These are phyloP conservation scores for Cryptotermes secundus DNA, from an alignment of 1,140 invertebrate genomes.

Conservation along the genomic window DNA sequence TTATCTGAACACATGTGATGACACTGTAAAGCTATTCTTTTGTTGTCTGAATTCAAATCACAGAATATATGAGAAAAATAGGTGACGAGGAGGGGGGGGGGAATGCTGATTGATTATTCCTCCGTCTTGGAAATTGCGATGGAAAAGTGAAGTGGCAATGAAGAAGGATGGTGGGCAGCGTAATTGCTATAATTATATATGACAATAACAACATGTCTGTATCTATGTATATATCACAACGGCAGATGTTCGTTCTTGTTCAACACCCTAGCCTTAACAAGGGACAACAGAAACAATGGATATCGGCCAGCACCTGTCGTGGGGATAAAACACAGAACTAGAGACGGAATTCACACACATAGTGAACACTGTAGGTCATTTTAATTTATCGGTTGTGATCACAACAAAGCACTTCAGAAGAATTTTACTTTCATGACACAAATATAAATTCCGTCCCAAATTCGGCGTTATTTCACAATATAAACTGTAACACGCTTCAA, in stretches of 20 bases:
- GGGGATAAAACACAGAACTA: not conserved
- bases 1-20: conserved; percentile 22
- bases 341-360: too few relatives aligned
- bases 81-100: not conserved
- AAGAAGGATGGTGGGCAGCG: not conserved
- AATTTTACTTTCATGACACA: too few relatives aligned
- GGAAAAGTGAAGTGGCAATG: conserved; percentile 5
- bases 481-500: too few relatives aligned
- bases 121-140: not conserved
- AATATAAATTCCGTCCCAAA: too few relatives aligned
- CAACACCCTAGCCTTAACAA: not conserved
- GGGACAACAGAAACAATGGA: not conserved
- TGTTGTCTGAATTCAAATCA: not conserved
- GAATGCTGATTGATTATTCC: not conserved
- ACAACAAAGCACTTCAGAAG: too few relatives aligned
- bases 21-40: not conserved
- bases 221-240: not conserved
- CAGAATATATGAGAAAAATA: not conserved
- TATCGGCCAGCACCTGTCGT: not conserved
- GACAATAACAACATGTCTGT: not conserved
- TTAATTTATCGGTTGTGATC: too few relatives aligned
- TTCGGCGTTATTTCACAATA: too few relatives aligned
- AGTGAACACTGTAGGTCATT: too few relatives aligned
- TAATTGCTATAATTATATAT: not conserved
- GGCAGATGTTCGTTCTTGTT: not conserved